Evolutionary conservation across 37 sponge, comb jelly and placozoan species (phyloP).

Genomic region (Beroe forskalii): DNA sequence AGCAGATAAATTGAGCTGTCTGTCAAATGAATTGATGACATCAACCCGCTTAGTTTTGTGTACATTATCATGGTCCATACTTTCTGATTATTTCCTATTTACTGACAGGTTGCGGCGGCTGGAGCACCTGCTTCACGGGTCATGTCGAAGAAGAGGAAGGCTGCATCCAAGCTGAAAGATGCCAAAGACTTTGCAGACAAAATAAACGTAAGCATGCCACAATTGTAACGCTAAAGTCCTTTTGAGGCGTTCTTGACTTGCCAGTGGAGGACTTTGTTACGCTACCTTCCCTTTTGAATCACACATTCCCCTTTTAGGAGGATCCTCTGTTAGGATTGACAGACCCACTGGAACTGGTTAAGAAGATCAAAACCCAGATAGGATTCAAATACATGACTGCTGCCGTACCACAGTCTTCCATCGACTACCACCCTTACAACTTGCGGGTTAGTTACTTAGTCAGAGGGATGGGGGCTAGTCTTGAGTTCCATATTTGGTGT

Average conservation of each 20-base stretch:
- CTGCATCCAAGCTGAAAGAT: constrained; percentile 15
- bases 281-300: no score
- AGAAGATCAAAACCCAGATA: constrained; percentile 75
- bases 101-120: not conserved
- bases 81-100: no score
- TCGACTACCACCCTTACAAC: constrained; percentile 89
- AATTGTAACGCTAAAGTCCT: not conserved
- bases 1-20: no score
- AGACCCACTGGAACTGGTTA: constrained; percentile 84
- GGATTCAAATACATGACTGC: constrained; percentile 93
- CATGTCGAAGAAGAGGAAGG: constrained; percentile 16
- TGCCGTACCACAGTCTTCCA: constrained; percentile 68
- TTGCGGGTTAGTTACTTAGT: constrained; percentile 70
- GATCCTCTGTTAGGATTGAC: constrained; percentile 63
- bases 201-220: constrained; percentile 12
- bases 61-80: no score
- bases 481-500: no score
- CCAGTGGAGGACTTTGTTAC: no score
- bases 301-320: constrained; percentile 2
- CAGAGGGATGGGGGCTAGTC: no score
- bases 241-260: no score
- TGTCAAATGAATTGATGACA: no score
- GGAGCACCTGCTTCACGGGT: not conserved
- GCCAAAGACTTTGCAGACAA: constrained; percentile 54
- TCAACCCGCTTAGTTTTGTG: no score